Conservation (phyloP, 2,113 vertebrate species). For the Tringa solitaria region DNA sequence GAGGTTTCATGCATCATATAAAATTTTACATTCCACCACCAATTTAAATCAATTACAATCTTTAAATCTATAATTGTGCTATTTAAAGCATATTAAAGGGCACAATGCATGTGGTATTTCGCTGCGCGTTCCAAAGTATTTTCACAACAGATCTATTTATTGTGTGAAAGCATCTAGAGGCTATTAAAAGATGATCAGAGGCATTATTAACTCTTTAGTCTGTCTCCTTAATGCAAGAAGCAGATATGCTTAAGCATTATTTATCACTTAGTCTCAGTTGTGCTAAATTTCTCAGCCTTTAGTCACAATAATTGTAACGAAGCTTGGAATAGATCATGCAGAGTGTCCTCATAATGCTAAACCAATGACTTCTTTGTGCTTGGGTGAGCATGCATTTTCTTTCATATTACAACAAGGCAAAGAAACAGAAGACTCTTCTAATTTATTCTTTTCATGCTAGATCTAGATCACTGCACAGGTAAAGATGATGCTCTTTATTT, state of each 20-base stretch:
- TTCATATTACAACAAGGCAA: neutral
- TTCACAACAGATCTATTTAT: slow-evolving; percentile 58
- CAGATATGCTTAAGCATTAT: neutral
- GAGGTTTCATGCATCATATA: slow-evolving; percentile 65
- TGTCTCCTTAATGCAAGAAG: slow-evolving; percentile 13
- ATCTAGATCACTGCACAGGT: neutral
- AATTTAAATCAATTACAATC: slow-evolving; percentile 66
- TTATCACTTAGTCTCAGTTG: neutral
- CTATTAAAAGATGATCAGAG: slow-evolving; percentile 49
- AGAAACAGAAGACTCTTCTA: neutral
- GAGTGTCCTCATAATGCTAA: neutral
- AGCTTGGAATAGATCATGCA: neutral
- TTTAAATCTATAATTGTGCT: slow-evolving; percentile 61
- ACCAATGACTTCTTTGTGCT: neutral
- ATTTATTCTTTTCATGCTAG: neutral
- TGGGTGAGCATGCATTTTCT: slow-evolving; percentile 12
- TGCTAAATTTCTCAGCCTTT: slow-evolving; percentile 18
- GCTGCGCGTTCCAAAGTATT: slow-evolving; percentile 10
- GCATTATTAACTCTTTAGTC: slow-evolving; percentile 54
- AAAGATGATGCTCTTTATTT: neutral
- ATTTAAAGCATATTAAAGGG: slow-evolving; percentile 56
- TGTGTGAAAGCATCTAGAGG: slow-evolving; percentile 43
- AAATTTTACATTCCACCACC: slow-evolving; percentile 54
- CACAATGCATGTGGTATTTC: slow-evolving; percentile 34
- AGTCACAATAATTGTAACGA: neutral